phyloP scores from a whole-genome alignment of 2,888 invertebrate genomes.

The Cerastoderma edule region DNA sequence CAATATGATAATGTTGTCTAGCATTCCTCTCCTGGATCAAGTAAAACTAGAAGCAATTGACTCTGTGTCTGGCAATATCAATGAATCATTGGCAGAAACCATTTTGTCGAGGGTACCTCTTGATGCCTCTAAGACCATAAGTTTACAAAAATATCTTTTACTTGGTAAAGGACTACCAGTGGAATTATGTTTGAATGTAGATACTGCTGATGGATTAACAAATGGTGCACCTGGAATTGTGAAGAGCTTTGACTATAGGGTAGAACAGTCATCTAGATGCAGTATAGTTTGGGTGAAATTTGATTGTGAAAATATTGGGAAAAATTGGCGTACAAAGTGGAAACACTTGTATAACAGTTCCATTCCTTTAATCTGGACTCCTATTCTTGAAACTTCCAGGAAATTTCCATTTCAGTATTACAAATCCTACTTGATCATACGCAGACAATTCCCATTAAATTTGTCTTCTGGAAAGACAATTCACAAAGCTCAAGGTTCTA shows the following conservation, averaged over 20 bases:
- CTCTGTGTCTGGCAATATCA: too few species aligned
- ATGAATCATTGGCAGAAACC: too few species aligned
- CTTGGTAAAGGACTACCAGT: constrained; percentile 27
- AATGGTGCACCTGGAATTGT: too few species aligned
- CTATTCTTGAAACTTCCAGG: constrained; percentile 32
- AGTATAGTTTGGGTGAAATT: constrained; percentile 54
- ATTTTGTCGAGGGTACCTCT: too few species aligned
- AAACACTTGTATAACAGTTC: constrained; percentile 30
- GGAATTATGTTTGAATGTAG: constrained; percentile 42
- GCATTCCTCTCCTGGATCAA: too few species aligned
- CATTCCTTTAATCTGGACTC: constrained; percentile 20
- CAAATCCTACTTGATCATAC: constrained; percentile 24
- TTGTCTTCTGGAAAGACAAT: constrained; percentile 55
- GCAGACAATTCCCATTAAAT: constrained; percentile 47
- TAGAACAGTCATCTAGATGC: constrained; percentile 15
- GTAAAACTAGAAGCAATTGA: too few species aligned
- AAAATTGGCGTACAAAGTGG: constrained; percentile 29
- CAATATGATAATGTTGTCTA: too few species aligned
- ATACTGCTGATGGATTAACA: too few species aligned
- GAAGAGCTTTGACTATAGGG: constrained; percentile 48
- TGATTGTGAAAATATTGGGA: constrained; percentile 37
- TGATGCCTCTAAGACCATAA: too few species aligned
- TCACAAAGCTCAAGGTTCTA: constrained; percentile 56
- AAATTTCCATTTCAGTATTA: constrained; percentile 16
- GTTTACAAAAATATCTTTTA: constrained; percentile 20